A percentile compares a stretch with the other conserved stretches of the same genome.
These are phyloP conservation scores for Garrulus glandarius DNA, from an alignment of 2,797 vertebrate genomes.

Conservation along the genomic window DNA sequence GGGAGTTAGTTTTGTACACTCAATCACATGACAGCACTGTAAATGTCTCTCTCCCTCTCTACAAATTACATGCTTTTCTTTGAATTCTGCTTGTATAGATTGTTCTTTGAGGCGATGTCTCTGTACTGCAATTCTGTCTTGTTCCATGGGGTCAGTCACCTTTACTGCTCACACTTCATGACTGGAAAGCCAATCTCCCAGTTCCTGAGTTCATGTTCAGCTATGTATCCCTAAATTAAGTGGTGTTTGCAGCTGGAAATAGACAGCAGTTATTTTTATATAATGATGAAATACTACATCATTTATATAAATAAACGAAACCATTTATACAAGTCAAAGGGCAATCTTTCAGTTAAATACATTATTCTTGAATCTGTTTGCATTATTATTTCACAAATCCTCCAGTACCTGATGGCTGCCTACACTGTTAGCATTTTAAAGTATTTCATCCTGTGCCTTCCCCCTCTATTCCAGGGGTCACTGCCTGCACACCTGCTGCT, in stretches of 20 bases:
- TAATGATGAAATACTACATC: not conserved
- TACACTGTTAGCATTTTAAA: not conserved
- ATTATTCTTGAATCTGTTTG: not conserved
- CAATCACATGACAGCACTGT: not conserved
- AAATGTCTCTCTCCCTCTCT: not conserved
- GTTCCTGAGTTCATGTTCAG: not conserved
- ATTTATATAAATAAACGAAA: not conserved
- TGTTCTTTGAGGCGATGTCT: not conserved
- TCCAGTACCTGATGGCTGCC: not conserved
- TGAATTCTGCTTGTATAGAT: not conserved
- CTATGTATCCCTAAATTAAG: not conserved
- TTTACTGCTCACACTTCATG: not conserved
- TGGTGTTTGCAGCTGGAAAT: not conserved
- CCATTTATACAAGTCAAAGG: not conserved
- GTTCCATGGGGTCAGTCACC: not conserved
- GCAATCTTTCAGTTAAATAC: not conserved
- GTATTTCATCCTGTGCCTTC: not conserved
- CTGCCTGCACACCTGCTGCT: not conserved
- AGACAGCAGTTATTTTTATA: not conserved
- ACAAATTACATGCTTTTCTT: not conserved
- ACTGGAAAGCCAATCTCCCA: not conserved
- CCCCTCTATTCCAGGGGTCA: not conserved
- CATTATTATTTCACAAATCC: not conserved
- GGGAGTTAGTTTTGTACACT: not conserved
- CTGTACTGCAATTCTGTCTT: not conserved